Base-by-base conservation (phyloP, 2,113 vertebrate species). In the Myotis yumanensis region DNA sequence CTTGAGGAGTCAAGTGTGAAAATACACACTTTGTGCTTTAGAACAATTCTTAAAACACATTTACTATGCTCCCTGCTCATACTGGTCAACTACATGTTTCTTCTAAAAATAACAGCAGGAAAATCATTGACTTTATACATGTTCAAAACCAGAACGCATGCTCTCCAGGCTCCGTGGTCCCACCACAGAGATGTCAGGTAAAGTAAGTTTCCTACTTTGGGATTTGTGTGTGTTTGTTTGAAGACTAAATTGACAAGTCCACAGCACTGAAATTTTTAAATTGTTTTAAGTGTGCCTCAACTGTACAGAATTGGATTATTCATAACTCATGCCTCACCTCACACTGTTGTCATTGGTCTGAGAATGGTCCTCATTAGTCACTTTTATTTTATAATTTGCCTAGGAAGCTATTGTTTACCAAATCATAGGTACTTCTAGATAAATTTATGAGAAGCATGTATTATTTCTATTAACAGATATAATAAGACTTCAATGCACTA, bases 21-120 rank as follows among this genome's bases (percentile, higher is more conserved):
- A 84, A 84, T 46, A 75, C 72, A 46, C 9, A 93, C 35, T 48
- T 30, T 89, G 59, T 76, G 37, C 52, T 94, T 95, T 25, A 84
- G 40, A 84, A 85, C 20, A 93, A 66, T 71, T 91, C 66, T 80
- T 54, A 68, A 95, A 82, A 93, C 37, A 91, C 48, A 90, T 81
- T 84, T 86, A 92, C 48, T 79, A 90, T 76, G 48, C 52, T 77
- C 15, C 37, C 22, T 79, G 62, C 25, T 46, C 81, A 69, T 23
- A 93, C 0, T 83, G 25, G 69, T 93, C 46, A 89, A 43, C 64
- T 75, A 66, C 73, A 52, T 10, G 71, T 77, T 90, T 86, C 68
- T 90, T 87, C 35, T 75, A 93, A 90, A 91, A 90, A 62, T 91
- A 84, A 93, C 46, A 35, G 32, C 35, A 95, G 54, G 72, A 87